A percentile compares a stretch with the other conserved stretches of the same genome.
These are phyloP conservation scores for Chiloscyllium plagiosum DNA, from an alignment of 2,113 vertebrate species.

Conservation along the genomic window DNA sequence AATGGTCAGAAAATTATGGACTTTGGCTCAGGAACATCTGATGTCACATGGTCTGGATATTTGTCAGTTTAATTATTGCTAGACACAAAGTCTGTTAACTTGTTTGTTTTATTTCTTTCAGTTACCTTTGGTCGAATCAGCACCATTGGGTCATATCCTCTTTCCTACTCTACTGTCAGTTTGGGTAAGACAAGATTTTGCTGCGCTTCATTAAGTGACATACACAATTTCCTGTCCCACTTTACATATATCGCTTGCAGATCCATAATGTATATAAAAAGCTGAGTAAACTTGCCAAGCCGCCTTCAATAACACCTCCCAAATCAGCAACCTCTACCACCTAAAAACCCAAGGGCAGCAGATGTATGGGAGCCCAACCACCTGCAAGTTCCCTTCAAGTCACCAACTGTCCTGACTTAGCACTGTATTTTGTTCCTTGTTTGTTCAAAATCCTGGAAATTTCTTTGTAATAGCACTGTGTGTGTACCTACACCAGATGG, in stretches of 20 bases:
- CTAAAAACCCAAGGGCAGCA: not conserved
- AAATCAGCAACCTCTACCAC: not conserved
- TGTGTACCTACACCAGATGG: too few relatives aligned
- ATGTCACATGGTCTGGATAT: not conserved
- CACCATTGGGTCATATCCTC: conserved; percentile 43
- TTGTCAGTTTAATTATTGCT: not conserved
- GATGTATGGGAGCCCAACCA: not conserved
- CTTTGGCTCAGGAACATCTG: not conserved
- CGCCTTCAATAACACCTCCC: not conserved
- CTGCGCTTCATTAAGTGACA: not conserved
- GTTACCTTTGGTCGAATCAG: conserved; percentile 55
- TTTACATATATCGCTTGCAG: too few relatives aligned
- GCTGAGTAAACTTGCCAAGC: not conserved
- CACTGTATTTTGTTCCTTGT: too few relatives aligned
- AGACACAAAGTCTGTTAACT: not conserved
- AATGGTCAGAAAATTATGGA: not conserved
- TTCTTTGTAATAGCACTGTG: too few relatives aligned
- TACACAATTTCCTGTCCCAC: not conserved
- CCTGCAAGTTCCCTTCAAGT: not conserved
- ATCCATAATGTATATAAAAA: not conserved
- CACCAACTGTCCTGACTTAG: too few relatives aligned
- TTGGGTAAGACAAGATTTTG: conserved; percentile 47
- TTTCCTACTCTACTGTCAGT: conserved; percentile 48
- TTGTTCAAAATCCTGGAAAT: too few relatives aligned
- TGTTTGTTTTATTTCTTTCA: conserved; percentile 24